phyloP scores from a whole-genome alignment of 37 sponge, comb jelly and placozoan genomes.

The Oscarella lobularis region DNA sequence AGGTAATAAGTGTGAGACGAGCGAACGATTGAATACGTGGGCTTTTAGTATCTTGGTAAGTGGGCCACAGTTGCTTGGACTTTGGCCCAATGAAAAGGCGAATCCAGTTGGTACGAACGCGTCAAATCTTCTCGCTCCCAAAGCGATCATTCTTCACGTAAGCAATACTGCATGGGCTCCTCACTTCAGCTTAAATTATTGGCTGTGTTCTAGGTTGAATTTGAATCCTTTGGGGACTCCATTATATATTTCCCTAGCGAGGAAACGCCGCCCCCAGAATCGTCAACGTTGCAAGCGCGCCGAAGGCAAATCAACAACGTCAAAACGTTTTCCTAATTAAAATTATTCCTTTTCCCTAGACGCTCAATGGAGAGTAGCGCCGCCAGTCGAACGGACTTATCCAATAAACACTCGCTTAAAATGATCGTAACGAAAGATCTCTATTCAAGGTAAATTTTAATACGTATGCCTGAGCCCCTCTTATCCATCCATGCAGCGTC shows the following conservation, averaged over 20 bases:
- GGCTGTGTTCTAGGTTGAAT: background rate
- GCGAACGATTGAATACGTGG: too few species aligned
- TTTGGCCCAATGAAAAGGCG: background rate
- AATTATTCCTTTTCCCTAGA: too few species aligned
- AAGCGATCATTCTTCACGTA: background rate
- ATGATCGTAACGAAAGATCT: background rate
- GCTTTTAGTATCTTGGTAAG: background rate
- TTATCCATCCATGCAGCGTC: slow-evolving; percentile 11
- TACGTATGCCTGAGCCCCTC: background rate
- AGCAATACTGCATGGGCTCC: background rate
- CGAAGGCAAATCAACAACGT: too few species aligned
- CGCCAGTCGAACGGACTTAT: background rate
- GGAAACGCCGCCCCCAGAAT: too few species aligned
- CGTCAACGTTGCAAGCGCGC: too few species aligned
- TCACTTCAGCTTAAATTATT: background rate
- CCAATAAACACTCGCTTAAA: background rate
- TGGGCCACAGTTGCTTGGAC: background rate
- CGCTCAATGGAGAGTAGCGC: too few species aligned
- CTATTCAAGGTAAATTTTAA: background rate
- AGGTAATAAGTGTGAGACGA: too few species aligned
- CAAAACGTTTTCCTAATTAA: too few species aligned
- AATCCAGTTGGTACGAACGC: background rate
- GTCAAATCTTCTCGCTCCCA: background rate
- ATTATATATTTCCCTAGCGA: too few species aligned
- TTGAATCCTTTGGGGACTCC: background rate